phyloP scores from a whole-genome alignment of 2,113 vertebrate genomes.

The Corvus cornix region DNA sequence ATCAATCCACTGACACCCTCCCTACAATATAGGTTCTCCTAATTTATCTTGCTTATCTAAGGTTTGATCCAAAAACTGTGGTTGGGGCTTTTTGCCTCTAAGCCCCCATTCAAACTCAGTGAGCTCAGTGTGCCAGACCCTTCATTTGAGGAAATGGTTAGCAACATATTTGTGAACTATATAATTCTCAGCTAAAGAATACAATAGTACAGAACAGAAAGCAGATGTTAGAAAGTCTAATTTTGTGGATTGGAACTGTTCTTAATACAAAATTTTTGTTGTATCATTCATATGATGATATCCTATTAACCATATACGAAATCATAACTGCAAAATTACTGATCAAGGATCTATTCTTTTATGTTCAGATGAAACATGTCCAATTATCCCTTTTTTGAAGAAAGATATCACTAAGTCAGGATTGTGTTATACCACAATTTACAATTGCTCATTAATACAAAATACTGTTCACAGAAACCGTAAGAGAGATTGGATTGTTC shows the following conservation, averaged over 20 bases:
- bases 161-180: constrained; percentile 18
- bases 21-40: neutral
- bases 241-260: neutral
- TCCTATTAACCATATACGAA: constrained; percentile 4
- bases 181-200: constrained; percentile 52
- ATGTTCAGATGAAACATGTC: neutral
- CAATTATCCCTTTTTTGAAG: neutral
- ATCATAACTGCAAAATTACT: constrained; percentile 27
- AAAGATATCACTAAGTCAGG: neutral
- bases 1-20: too few relatives aligned
- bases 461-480: neutral
- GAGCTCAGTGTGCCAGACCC: neutral
- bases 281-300: constrained; percentile 25
- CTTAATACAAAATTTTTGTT: constrained; percentile 42
- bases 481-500: neutral
- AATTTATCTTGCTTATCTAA: neutral
- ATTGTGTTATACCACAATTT: neutral
- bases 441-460: neutral
- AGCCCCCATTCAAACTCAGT: neutral
- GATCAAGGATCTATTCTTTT: constrained; percentile 21
- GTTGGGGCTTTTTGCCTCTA: neutral
- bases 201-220: constrained; percentile 38
- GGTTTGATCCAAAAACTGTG: neutral
- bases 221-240: neutral
- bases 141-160: constrained; percentile 32